Evolutionary conservation across 2,797 vertebrate species (phyloP).

Genomic region (Microctenopoma steveboyesi): DNA sequence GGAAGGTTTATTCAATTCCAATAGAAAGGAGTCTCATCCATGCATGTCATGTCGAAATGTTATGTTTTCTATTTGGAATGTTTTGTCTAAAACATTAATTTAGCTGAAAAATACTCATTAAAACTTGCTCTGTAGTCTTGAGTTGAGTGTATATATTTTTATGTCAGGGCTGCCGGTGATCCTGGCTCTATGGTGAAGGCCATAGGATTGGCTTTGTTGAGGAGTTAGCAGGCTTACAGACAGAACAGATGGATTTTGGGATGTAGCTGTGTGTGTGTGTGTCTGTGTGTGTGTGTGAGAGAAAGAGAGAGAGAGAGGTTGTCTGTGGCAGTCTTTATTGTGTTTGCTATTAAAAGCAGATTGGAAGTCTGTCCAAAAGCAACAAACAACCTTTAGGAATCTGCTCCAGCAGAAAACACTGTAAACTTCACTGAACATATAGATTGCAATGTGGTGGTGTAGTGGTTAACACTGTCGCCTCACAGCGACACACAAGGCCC

Average conservation of each 20-base stretch:
- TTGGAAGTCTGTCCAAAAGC: conserved; percentile 25
- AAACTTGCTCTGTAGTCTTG: too few relatives aligned
- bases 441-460: not conserved
- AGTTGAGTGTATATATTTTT: not conserved
- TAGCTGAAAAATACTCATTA: too few relatives aligned
- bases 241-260: conserved; percentile 41
- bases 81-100: too few relatives aligned
- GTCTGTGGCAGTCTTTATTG: not conserved
- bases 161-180: conserved; percentile 7
- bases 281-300: not conserved
- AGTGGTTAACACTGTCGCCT: too few relatives aligned
- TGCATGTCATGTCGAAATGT: too few relatives aligned
- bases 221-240: conserved; percentile 39
- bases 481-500: too few relatives aligned
- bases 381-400: conserved; percentile 26
- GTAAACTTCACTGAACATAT: not conserved
- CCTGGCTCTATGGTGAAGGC: conserved; percentile 10
- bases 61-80: too few relatives aligned
- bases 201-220: conserved; percentile 31
- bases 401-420: conserved; percentile 12
- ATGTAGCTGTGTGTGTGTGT: conserved; percentile 9
- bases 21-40: too few relatives aligned
- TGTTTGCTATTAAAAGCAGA: conserved; percentile 29
- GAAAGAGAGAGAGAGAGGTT: too few relatives aligned
- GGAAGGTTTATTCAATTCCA: not conserved